Conservation (phyloP, 2,113 vertebrate species). For the Oryzias melastigma region DNA sequence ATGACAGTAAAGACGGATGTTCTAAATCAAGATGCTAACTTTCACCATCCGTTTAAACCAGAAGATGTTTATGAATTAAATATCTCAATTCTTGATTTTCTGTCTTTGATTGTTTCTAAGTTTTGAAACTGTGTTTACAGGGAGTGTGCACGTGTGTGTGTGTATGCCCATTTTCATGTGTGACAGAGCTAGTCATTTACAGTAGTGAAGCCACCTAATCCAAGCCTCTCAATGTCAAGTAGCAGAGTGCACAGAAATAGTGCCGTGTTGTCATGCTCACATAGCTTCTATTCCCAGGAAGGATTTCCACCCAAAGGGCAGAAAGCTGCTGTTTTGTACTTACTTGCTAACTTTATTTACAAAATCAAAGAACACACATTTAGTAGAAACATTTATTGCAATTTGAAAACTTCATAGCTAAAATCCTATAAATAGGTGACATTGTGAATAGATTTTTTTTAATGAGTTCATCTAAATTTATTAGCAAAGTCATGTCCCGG, state of each 20-base stretch:
- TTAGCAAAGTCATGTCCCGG: constrained; percentile 9
- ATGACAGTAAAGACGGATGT: constrained; percentile 56
- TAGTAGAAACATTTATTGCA: no score
- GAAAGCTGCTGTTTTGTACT: constrained; percentile 42
- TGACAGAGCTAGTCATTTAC: constrained; percentile 63
- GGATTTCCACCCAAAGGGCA: constrained; percentile 51
- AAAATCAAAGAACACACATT: no score
- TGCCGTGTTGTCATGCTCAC: constrained; percentile 74
- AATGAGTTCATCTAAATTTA: constrained; percentile 6
- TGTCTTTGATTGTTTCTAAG: neutral
- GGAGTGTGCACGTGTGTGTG: constrained; percentile 4
- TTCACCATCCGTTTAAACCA: constrained; percentile 39
- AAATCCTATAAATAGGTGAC: no score
- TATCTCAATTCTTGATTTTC: neutral
- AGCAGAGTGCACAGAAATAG: constrained; percentile 75
- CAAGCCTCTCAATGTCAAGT: constrained; percentile 76
- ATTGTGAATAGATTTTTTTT: neutral
- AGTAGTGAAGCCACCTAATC: constrained; percentile 74
- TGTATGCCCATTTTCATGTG: constrained; percentile 38
- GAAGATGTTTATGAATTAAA: no score
- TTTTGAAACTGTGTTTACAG: neutral
- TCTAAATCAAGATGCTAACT: constrained; percentile 38
- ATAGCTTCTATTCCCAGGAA: constrained; percentile 74
- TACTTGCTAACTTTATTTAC: no score
- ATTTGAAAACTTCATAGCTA: no score